These are phyloP conservation scores for Epirrita christyi DNA, from an alignment of 2,888 invertebrate genomes.

Conservation along the genomic window DNA sequence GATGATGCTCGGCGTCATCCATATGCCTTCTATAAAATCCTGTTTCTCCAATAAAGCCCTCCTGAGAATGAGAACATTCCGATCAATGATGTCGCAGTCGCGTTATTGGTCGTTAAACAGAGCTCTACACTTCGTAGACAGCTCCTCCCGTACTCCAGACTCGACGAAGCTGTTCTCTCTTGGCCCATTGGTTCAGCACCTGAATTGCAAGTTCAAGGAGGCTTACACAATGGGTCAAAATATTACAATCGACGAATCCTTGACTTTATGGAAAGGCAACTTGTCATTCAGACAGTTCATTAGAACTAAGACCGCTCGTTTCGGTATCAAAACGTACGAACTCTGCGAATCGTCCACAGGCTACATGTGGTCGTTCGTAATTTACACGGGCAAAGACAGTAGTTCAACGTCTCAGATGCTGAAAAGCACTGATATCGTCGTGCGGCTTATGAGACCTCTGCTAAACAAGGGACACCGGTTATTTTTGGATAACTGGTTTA, in stretches of 20 bases:
- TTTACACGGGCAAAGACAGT: not conserved
- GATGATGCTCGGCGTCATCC: conserved; percentile 21
- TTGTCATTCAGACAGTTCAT: too few species aligned
- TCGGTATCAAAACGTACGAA: conserved; percentile 40
- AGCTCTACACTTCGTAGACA: not conserved
- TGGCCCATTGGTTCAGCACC: not conserved
- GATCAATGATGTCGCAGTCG: not conserved
- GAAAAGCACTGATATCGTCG: not conserved
- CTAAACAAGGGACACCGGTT: conserved; percentile 30
- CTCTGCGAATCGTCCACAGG: conserved; percentile 17
- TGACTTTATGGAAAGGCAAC: too few species aligned
- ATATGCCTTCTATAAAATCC: conserved; percentile 12
- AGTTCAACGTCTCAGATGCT: not conserved
- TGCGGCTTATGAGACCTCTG: not conserved
- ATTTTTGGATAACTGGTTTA: conserved; percentile 39
- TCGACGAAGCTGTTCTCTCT: not conserved
- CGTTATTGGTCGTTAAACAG: not conserved
- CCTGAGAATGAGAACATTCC: not conserved
- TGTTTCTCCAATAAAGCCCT: conserved; percentile 3
- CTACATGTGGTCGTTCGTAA: not conserved
- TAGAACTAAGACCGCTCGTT: conserved; percentile 20
- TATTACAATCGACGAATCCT: conserved; percentile 1
- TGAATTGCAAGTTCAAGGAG: not conserved
- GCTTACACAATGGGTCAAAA: not conserved
- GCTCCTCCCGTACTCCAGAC: not conserved